Percentiles rank a stretch among this genome's conserved stretches.
phyloP scores from a whole-genome alignment of 2,113 vertebrate genomes.

The Garra rufa region DNA sequence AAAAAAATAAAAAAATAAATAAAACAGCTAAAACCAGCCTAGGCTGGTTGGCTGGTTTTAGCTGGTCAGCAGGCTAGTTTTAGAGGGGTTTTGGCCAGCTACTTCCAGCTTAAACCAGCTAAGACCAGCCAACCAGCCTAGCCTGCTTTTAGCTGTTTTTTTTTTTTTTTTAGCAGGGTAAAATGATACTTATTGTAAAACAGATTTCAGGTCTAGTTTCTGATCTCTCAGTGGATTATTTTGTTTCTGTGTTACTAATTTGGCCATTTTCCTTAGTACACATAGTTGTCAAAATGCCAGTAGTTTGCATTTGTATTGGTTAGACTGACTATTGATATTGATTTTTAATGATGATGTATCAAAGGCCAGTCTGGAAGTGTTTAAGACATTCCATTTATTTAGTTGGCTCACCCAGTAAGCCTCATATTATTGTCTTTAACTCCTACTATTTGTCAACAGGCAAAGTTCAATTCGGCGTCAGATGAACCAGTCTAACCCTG shows the following conservation, averaged over 20 bases:
- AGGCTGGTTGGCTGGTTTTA: no score
- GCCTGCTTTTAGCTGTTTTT: no score
- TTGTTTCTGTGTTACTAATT: neutral
- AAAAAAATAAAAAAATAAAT: no score
- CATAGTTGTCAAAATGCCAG: neutral
- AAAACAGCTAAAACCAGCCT: no score
- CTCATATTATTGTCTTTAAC: neutral
- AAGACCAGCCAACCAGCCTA: no score
- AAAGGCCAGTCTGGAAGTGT: neutral
- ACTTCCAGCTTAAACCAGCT: no score
- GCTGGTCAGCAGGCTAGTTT: no score
- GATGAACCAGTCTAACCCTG: conserved; percentile 95
- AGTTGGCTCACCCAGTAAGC: neutral
- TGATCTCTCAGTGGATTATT: neutral
- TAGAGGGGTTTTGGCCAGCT: no score
- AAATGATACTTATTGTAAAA: neutral
- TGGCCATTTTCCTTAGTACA: neutral
- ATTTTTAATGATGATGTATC: neutral
- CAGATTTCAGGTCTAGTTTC: neutral
- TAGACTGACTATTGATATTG: neutral
- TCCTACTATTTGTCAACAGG: conserved; percentile 69
- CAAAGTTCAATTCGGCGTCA: conserved; percentile 92
- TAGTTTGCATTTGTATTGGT: neutral
- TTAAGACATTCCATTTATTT: neutral
- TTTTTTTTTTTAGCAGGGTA: no score